A percentile compares a stretch with the other conserved stretches of the same genome.
These are phyloP conservation scores for Zygogramma bicolorata DNA, from an alignment of 2,888 invertebrate genomes.

Conservation along the genomic window DNA sequence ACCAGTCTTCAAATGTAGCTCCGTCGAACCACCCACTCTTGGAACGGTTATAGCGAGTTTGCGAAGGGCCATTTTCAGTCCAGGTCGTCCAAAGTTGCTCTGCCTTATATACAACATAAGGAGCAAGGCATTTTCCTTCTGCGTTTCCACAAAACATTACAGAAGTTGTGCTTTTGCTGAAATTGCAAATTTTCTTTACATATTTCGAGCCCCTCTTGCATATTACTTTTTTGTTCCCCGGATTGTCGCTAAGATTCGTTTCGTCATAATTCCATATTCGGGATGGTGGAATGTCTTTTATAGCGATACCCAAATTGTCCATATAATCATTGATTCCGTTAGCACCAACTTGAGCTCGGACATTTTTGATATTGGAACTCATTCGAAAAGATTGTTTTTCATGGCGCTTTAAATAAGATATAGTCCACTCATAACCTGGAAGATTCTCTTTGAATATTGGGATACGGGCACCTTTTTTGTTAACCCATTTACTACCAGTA, in stretches of 20 bases:
- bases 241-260: constrained; percentile 44
- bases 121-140: constrained; percentile 48
- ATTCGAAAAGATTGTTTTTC: background rate
- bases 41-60: constrained; percentile 57
- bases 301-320: constrained; percentile 21
- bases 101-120: constrained; percentile 54
- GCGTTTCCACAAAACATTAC: constrained; percentile 53
- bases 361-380: constrained; percentile 4
- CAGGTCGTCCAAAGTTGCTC: constrained; percentile 56
- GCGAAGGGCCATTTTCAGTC: constrained; percentile 60
- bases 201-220: constrained; percentile 45
- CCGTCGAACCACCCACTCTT: constrained; percentile 55
- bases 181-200: constrained; percentile 51
- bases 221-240: constrained; percentile 45
- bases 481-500: too few relatives aligned
- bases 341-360: background rate
- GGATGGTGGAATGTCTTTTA: constrained; percentile 30
- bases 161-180: constrained; percentile 50
- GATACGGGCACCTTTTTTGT: too few relatives aligned
- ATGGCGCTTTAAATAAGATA: background rate
- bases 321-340: constrained; percentile 21
- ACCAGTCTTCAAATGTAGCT: constrained; percentile 48
- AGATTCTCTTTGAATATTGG: background rate
- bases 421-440: constrained; percentile 7
- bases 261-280: constrained; percentile 44